These are phyloP conservation scores for Lasioglossum baleicum DNA, from an alignment of 1,140 invertebrate genomes.

Conservation along the genomic window DNA sequence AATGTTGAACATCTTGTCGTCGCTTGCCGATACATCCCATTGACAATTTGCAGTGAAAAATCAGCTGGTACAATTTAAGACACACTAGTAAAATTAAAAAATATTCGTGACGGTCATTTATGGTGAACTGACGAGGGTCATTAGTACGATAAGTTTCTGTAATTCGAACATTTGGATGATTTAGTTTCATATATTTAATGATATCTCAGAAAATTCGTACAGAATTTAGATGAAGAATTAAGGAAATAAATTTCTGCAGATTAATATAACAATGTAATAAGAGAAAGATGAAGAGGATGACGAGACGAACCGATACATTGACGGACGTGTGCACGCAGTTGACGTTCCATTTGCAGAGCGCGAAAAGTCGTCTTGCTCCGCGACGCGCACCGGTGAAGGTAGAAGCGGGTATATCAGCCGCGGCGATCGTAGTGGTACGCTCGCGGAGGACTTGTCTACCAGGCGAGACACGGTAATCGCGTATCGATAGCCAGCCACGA, in stretches of 20 bases:
- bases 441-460: neutral
- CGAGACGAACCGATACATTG: slow-evolving; percentile 6
- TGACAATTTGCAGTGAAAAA: no score
- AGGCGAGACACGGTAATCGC: slow-evolving; percentile 40
- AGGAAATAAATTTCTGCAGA: neutral
- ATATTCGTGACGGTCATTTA: no score
- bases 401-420: slow-evolving; percentile 1
- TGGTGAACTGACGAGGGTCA: no score
- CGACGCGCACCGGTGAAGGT: neutral
- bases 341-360: slow-evolving; percentile 5
- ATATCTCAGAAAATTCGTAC: no score
- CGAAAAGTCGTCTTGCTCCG: neutral
- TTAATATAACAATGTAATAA: neutral
- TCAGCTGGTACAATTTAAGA: no score
- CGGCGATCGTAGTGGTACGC: slow-evolving; percentile 10
- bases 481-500: slow-evolving; percentile 31
- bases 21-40: no score
- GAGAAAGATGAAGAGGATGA: neutral
- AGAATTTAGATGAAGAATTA: no score
- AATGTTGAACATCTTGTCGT: neutral
- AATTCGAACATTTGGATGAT: no score
- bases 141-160: no score
- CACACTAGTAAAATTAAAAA: no score
- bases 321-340: neutral
- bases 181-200: no score